Conservation (phyloP, 2,888 invertebrate species). For the Andrena hattorfiana region DNA sequence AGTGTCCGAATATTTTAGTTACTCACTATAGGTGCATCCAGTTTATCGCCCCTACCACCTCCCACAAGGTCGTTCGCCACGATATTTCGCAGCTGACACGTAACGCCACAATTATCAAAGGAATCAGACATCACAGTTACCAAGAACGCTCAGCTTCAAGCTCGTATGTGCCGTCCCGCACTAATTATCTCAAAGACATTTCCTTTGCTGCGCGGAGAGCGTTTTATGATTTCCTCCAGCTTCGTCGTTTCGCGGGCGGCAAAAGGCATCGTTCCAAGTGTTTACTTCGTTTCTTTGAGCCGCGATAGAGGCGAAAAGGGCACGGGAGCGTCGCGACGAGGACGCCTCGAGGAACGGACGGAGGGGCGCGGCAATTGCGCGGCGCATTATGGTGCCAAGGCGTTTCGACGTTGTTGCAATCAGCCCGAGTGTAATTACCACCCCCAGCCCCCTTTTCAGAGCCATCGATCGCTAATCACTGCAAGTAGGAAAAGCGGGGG, state of each 20-base stretch:
- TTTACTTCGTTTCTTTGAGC: constrained; percentile 54
- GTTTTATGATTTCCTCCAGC: constrained; percentile 48
- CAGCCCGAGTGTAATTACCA: constrained; percentile 66
- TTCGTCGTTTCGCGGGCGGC: constrained; percentile 21
- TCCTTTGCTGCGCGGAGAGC: background rate
- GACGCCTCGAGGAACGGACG: constrained; percentile 5
- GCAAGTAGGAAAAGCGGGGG: background rate
- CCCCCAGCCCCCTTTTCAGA: constrained; percentile 17
- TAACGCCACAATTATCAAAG: background rate
- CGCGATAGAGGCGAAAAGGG: constrained; percentile 29
- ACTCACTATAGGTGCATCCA: too few species aligned
- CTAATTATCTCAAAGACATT: constrained; percentile 67
- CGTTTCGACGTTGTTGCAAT: constrained; percentile 62
- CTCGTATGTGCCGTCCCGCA: constrained; percentile 52
- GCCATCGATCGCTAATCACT: constrained; percentile 67
- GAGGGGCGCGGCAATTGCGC: constrained; percentile 51
- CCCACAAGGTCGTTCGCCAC: too few species aligned
- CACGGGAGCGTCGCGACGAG: constrained; percentile 14
- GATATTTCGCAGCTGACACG: too few species aligned
- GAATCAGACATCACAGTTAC: background rate
- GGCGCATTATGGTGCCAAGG: constrained; percentile 53
- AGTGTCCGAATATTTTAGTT: too few species aligned
- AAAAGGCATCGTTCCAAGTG: constrained; percentile 44
- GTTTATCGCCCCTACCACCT: too few species aligned
- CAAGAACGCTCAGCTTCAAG: background rate